Conservation (phyloP, 2,113 vertebrate genomes). For the Sturnira hondurensis region DNA sequence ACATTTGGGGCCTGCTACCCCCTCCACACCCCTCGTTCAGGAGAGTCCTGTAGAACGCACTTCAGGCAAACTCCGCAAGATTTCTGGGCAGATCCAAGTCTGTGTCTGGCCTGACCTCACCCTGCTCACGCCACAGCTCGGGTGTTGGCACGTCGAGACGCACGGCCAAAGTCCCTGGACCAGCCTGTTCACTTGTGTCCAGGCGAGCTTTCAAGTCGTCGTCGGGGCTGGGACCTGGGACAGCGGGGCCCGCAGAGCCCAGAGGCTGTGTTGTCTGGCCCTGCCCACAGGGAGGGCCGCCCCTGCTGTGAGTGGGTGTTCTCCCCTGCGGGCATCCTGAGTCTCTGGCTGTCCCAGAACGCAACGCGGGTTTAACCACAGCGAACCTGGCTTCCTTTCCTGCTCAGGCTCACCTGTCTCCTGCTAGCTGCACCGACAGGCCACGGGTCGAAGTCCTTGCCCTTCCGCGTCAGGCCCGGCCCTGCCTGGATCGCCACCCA, state of each 20-base stretch:
- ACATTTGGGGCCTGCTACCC: background rate
- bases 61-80: background rate
- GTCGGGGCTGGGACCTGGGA: too few species aligned
- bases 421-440: background rate
- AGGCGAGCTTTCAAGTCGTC: too few species aligned
- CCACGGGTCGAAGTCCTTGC: background rate
- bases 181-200: too few species aligned
- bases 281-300: too few species aligned
- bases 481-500: background rate
- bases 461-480: rapidly evolving
- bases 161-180: background rate
- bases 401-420: background rate
- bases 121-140: too few species aligned
- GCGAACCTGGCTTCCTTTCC: background rate
- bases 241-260: too few species aligned
- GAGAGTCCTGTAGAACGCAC: rapidly evolving
- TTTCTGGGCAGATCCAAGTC: background rate
- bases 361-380: rapidly evolving
- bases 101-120: background rate
- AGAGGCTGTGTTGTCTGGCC: too few species aligned
- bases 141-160: rapidly evolving
- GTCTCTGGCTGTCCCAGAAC: background rate
- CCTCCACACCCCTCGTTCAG: background rate
- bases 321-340: too few species aligned
- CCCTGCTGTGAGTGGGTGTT: too few species aligned